These are phyloP conservation scores for Otolemur crassicaudatus DNA, from an alignment of 2,797 vertebrate genomes.

Conservation along the genomic window DNA sequence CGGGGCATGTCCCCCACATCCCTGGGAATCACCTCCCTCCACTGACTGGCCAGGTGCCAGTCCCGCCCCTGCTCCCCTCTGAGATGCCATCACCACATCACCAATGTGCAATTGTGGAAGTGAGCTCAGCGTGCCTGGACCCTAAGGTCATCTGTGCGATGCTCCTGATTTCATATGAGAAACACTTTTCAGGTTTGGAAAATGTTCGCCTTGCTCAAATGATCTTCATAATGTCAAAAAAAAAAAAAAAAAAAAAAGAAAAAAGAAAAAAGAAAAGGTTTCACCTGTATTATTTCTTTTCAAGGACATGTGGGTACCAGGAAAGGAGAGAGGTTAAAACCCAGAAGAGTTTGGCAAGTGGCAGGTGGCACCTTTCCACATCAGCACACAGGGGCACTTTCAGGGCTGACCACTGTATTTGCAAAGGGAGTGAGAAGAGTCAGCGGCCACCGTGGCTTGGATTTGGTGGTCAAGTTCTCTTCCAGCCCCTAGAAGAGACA, in stretches of 20 bases:
- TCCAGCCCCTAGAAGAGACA: not conserved
- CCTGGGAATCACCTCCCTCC: not conserved
- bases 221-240: not conserved
- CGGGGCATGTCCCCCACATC: fast-evolving
- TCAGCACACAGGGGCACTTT: fast-evolving
- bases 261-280: too few species aligned
- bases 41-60: fast-evolving
- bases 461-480: too few species aligned
- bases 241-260: too few species aligned
- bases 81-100: fast-evolving
- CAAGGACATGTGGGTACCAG: fast-evolving
- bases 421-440: not conserved
- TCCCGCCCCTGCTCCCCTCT: not conserved
- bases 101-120: fast-evolving
- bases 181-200: not conserved
- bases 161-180: fast-evolving
- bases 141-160: fast-evolving
- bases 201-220: not conserved
- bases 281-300: not conserved
- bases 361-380: not conserved
- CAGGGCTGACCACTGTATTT: not conserved
- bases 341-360: not conserved
- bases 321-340: too few species aligned
- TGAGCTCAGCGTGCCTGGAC: not conserved
- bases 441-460: not conserved